Base-by-base conservation (phyloP, 1,140 invertebrate species). In the Zophobas morio region DNA sequence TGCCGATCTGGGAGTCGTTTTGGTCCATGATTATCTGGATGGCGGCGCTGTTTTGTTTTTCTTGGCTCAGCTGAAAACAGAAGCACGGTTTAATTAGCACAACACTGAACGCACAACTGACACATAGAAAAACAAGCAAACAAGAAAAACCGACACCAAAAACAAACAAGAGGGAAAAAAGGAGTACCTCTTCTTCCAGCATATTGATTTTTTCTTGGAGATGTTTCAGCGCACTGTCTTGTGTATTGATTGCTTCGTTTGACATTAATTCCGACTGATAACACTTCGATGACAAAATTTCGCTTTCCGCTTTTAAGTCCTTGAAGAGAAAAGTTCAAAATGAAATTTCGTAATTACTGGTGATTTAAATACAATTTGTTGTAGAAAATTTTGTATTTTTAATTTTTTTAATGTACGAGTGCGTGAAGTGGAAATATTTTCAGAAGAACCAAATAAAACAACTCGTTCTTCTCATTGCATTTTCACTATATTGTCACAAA, bases 1-100 rank as follows among this genome's bases (percentile, higher is more conserved):
- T 37, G 2, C 37, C 33, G n/a, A 73, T 73, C 40, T 37, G 35
- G 1, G 39, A 33, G 33, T 73, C 51, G 36, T 54, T 73, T 54
- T 78, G 80, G 37, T 79, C 79, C 35, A 80, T 71, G 6, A 82
- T 57, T 32, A 80, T 77, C 56, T 79, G 76, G 20, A 81, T 49
- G 6, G 78, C 77, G n/a, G 78, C 79, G 53, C 70, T 80, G 32
- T 78, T 80, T 63, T 80, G 73, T 75, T 81, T 79, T 60, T 81
- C 73, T 34, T 60, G 32, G 46, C 40, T 20, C n/a, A 81, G 74
- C 80, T 81, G 71, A 56, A 79, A 79, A 66, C 35, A 70, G 32
- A 70, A 37, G 6, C 42, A 76, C 57, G 70, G 36, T 47, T 46
- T 57, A 74, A 74, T 46, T 34, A 37, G 70, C 36, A 75, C 35